Evolutionary conservation across 2,888 invertebrate genomes (phyloP).

Genomic region (Pseudococcus longispinus): DNA sequence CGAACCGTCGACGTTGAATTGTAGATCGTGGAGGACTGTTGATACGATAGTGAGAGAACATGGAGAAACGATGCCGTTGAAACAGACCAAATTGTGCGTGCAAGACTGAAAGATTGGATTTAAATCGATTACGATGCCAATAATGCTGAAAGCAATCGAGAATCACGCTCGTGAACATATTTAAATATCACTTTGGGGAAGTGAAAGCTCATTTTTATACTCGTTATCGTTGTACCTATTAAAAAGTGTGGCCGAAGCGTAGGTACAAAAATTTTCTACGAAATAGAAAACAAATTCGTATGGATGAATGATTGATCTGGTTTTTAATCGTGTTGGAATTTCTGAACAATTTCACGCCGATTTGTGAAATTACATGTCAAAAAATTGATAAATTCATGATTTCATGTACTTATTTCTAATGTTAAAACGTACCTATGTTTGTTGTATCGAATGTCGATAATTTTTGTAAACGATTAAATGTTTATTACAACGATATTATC

Average conservation of each 20-base stretch:
- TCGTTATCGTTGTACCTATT: neutral
- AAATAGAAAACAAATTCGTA: neutral
- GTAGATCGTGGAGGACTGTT: constrained; percentile 57
- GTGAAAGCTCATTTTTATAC: neutral
- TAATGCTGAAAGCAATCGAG: neutral
- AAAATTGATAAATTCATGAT: too few species aligned
- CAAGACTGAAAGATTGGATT: neutral
- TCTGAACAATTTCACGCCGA: neutral
- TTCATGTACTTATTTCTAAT: neutral
- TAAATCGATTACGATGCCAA: neutral
- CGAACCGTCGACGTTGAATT: neutral
- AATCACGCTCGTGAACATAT: neutral
- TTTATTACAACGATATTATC: neutral
- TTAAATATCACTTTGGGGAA: neutral
- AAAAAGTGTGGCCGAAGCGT: neutral
- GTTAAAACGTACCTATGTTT: neutral
- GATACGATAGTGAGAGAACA: constrained; percentile 58
- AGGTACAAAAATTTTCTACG: neutral
- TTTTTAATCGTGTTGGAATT: neutral
- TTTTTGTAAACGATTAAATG: neutral
- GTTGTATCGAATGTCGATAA: neutral
- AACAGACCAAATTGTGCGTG: neutral
- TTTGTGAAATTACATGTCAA: too few species aligned
- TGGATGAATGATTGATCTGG: neutral
- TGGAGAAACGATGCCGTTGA: constrained; percentile 58